phyloP scores from a whole-genome alignment of 1,140 invertebrate genomes.

The Drosophila melanica region DNA sequence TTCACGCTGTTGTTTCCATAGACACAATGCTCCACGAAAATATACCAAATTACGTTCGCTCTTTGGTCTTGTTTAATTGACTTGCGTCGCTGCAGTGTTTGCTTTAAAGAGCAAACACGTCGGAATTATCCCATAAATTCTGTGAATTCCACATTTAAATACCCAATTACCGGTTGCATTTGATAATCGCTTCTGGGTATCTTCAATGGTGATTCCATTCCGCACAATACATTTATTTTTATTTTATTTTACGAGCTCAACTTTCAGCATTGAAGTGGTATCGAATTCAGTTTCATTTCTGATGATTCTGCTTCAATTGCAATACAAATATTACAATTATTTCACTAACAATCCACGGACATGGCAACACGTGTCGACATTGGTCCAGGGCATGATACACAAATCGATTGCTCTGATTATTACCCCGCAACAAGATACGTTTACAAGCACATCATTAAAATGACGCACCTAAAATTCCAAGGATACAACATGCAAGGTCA shows the following conservation, averaged over 20 bases:
- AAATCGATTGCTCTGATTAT: slow-evolving; percentile 2
- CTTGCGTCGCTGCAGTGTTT: neutral
- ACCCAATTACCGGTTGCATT: neutral
- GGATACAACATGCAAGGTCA: neutral
- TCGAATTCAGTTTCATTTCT: neutral
- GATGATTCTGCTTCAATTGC: neutral
- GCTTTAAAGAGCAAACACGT: slow-evolving; percentile 7
- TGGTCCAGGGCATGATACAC: neutral
- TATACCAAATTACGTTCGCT: slow-evolving; percentile 12
- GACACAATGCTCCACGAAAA: slow-evolving; percentile 8
- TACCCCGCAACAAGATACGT: neutral
- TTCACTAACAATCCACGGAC: neutral
- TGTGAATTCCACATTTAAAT: neutral
- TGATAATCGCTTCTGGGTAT: neutral
- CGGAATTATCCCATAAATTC: neutral
- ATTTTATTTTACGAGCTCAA: too few species aligned
- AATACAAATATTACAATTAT: neutral
- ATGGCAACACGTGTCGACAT: neutral
- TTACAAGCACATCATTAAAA: neutral
- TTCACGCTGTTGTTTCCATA: slow-evolving; percentile 16
- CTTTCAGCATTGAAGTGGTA: neutral
- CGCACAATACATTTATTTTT: too few species aligned
- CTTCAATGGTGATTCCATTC: neutral
- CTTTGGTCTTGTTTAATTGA: slow-evolving; percentile 13
- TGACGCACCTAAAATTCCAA: neutral